Percentiles rank a stretch among this genome's conserved stretches.
Conservation (phyloP, 2,113 vertebrate genomes). For the Neolamprologus toae region DNA sequence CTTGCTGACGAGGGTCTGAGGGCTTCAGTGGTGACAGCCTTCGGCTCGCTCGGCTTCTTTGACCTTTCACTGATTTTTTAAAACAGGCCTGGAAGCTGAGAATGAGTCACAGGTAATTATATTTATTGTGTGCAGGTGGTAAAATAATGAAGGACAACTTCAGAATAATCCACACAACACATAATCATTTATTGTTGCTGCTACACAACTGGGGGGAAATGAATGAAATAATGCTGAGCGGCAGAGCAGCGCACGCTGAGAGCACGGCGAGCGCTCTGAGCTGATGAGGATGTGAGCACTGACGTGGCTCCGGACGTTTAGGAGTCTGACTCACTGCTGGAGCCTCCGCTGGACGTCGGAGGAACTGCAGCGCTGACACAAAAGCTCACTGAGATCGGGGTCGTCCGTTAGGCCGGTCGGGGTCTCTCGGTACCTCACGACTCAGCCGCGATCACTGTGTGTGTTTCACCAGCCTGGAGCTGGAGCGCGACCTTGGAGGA, state of each 20-base stretch:
- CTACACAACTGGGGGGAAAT: background rate
- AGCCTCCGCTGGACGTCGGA: background rate
- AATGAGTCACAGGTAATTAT: background rate
- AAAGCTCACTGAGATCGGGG: background rate
- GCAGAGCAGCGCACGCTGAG: background rate
- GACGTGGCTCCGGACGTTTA: fast-evolving
- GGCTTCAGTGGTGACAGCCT: background rate
- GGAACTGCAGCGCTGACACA: background rate
- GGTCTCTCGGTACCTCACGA: background rate
- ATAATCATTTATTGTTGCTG: background rate
- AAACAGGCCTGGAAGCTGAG: background rate
- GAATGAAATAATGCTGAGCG: background rate
- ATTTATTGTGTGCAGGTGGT: background rate
- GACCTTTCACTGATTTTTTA: background rate
- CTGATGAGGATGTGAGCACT: background rate
- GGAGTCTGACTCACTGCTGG: background rate
- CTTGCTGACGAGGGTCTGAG: background rate
- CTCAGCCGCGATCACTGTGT: too few species aligned
- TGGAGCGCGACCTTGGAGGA: background rate
- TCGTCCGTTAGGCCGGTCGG: background rate
- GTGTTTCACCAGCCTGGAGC: background rate
- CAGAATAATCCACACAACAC: background rate
- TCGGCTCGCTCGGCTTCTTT: background rate
- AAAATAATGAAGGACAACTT: background rate
- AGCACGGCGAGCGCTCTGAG: background rate